Evolutionary conservation across 2,888 invertebrate species (phyloP).

Genomic region (Caenorhabditis virilis): DNA sequence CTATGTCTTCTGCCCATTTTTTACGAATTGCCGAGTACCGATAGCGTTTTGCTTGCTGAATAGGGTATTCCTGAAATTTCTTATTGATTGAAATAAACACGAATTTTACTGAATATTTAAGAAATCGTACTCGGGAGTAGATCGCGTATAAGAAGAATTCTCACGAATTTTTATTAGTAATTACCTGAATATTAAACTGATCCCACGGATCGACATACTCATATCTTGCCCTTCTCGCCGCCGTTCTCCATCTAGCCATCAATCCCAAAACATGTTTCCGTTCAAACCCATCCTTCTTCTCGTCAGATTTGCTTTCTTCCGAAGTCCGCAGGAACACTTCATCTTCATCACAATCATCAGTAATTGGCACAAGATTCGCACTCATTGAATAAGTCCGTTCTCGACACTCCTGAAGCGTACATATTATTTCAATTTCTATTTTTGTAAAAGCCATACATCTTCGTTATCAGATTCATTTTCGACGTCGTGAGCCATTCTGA

Average conservation of each 20-base stretch:
- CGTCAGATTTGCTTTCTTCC: neutral
- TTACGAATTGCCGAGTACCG: slow-evolving; percentile 73
- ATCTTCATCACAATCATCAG: slow-evolving; percentile 17
- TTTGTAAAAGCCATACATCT: neutral
- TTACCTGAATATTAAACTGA: slow-evolving; percentile 70
- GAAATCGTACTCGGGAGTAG: too few relatives aligned
- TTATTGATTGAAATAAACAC: neutral
- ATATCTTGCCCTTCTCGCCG: slow-evolving; percentile 45
- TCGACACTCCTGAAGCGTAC: neutral
- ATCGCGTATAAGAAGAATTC: too few relatives aligned
- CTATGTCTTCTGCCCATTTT: slow-evolving; percentile 72
- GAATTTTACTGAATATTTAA: too few relatives aligned
- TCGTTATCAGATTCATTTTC: neutral
- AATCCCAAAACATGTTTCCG: too few relatives aligned
- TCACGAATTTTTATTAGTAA: too few relatives aligned
- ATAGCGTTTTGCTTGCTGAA: slow-evolving; percentile 71
- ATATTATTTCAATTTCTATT: neutral
- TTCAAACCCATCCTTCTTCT: too few relatives aligned
- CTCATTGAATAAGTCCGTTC: slow-evolving; percentile 13
- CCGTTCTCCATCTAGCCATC: slow-evolving; percentile 49
- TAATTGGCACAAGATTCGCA: slow-evolving; percentile 22
- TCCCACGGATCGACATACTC: slow-evolving; percentile 72
- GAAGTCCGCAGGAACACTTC: neutral
- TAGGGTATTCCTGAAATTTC: slow-evolving; percentile 67
- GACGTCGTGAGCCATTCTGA: slow-evolving; percentile 1